Conservation (phyloP, 2,113 vertebrate genomes). For the Neopipo cinnamomea region DNA sequence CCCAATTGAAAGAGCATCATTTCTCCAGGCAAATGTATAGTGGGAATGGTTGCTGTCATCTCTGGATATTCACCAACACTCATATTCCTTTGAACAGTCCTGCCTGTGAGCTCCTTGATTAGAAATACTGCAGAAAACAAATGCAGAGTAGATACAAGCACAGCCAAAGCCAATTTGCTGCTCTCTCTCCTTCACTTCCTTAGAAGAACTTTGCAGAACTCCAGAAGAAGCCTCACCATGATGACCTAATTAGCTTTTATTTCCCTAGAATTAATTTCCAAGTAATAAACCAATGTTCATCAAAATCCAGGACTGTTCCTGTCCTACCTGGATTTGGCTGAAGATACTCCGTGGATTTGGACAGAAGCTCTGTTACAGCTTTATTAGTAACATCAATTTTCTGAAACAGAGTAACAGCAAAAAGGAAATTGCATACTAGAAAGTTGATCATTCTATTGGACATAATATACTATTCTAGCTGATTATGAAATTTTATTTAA, state of each 20-base stretch:
- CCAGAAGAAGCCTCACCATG: neutral
- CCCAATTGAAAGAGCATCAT: neutral
- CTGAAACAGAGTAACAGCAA: conserved; percentile 65
- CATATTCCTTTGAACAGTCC: neutral
- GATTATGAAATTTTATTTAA: neutral
- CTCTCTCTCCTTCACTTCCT: neutral
- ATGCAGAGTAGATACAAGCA: neutral
- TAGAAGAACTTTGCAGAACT: neutral
- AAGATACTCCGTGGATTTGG: conserved; percentile 92
- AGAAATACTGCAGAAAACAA: neutral
- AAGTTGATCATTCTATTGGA: neutral
- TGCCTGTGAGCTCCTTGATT: neutral
- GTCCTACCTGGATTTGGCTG: conserved; percentile 93
- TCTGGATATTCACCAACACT: neutral
- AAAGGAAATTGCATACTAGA: neutral
- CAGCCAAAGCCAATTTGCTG: neutral
- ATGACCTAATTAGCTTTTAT: neutral
- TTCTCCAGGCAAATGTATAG: neutral
- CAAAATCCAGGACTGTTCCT: neutral
- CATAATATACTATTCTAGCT: neutral
- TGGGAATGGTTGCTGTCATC: neutral
- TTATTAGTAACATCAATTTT: conserved; percentile 96
- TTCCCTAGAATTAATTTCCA: neutral
- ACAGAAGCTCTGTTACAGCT: conserved; percentile 87
- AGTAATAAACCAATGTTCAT: neutral